Percentiles rank a stretch among this genome's conserved stretches.
Evolutionary conservation across 2,888 invertebrate species (phyloP).

Genomic region (Germaria angustata): DNA sequence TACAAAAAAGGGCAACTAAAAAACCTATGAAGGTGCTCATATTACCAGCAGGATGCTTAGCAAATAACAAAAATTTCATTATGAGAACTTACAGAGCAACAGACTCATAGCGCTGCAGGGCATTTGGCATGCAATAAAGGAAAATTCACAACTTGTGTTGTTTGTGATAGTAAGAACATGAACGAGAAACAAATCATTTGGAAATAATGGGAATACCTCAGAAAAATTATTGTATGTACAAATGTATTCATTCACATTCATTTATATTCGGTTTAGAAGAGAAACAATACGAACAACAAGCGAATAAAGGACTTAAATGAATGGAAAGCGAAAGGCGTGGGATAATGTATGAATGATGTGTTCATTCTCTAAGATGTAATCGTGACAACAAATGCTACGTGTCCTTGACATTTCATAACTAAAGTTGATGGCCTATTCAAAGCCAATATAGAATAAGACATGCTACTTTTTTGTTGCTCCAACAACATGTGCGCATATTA

Average conservation of each 20-base stretch:
- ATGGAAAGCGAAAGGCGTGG: background rate
- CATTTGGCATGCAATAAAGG: too few species aligned
- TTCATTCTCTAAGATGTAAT: background rate
- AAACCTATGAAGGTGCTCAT: too few species aligned
- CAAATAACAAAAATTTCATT: too few species aligned
- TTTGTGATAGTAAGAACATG: background rate
- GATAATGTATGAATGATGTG: background rate
- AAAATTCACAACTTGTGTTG: too few species aligned
- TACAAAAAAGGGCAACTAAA: too few species aligned
- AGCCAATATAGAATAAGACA: background rate
- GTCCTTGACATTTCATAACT: constrained; percentile 59
- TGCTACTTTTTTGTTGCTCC: background rate
- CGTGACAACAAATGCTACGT: background rate
- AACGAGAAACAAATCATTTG: background rate
- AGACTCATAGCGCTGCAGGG: too few species aligned
- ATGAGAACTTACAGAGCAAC: too few species aligned
- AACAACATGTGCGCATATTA: too few species aligned
- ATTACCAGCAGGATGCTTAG: too few species aligned
- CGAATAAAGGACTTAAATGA: background rate
- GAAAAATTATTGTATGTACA: too few species aligned
- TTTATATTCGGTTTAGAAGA: constrained; percentile 1
- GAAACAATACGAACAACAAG: background rate
- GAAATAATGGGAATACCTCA: too few species aligned
- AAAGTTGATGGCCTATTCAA: background rate
- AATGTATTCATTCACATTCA: background rate